Evolutionary conservation across 2,113 vertebrate genomes (phyloP).

Genomic region (Grammomys dolichurus): DNA sequence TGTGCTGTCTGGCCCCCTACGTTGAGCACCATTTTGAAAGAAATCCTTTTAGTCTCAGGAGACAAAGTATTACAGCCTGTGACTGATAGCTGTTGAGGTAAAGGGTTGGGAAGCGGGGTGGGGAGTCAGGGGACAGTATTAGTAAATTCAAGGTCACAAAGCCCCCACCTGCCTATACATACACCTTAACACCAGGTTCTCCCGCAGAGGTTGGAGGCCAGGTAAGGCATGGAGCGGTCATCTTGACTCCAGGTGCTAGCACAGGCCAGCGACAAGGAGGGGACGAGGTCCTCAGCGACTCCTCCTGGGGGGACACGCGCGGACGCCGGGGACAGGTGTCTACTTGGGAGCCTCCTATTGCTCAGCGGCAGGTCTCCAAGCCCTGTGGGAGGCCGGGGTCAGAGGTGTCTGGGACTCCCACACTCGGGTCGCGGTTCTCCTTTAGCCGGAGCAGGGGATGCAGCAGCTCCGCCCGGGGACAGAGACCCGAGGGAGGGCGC

Average conservation of each 20-base stretch:
- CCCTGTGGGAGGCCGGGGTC: not conserved
- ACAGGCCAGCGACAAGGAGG: not conserved
- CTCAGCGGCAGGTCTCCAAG: not conserved
- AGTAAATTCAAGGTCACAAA: conserved; percentile 54
- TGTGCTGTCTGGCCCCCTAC: not conserved
- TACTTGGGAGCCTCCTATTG: not conserved
- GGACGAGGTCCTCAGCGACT: not conserved
- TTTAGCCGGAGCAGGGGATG: not conserved
- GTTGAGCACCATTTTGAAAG: not conserved
- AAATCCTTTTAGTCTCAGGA: not conserved
- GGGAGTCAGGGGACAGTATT: not conserved
- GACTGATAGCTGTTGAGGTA: not conserved
- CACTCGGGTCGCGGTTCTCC: fast-evolving
- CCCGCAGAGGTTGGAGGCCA: not conserved
- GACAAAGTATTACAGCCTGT: not conserved
- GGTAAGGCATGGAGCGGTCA: not conserved
- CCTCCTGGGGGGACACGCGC: not conserved
- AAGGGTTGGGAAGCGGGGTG: not conserved
- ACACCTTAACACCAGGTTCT: not conserved
- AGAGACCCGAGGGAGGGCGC: not conserved
- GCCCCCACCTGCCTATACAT: not conserved
- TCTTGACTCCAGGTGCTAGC: not conserved
- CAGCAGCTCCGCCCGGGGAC: not conserved
- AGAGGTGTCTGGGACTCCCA: not conserved
- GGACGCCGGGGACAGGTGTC: not conserved